Percentiles rank a stretch among this genome's conserved stretches.
These are phyloP conservation scores for Microtus oregoni DNA, from an alignment of 2,113 vertebrate genomes.

Conservation along the genomic window DNA sequence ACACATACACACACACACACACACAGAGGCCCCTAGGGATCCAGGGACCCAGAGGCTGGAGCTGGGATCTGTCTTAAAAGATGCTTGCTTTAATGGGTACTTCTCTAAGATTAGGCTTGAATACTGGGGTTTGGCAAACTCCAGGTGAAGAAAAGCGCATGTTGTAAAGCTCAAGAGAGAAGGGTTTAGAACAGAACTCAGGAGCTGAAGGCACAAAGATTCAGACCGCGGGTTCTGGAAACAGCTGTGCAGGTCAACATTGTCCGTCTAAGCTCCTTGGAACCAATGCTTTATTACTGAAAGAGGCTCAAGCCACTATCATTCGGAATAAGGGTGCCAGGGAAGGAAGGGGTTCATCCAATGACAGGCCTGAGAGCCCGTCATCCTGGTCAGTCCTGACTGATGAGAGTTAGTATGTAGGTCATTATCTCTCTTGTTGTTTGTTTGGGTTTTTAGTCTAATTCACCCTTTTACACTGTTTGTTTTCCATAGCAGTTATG, in stretches of 20 bases:
- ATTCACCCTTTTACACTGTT: constrained; percentile 25
- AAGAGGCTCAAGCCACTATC: background rate
- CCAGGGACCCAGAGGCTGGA: background rate
- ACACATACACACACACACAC: background rate
- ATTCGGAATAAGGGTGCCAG: background rate
- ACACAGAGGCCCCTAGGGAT: background rate
- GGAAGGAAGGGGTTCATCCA: background rate
- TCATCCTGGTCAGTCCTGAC: constrained; percentile 15
- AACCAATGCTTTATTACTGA: background rate
- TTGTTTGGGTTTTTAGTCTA: background rate
- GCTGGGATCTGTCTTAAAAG: background rate
- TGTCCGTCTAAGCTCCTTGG: background rate
- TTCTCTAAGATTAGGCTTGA: constrained; percentile 19
- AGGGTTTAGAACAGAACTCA: background rate
- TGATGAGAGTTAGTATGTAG: background rate
- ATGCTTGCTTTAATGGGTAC: background rate
- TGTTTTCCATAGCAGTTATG: background rate
- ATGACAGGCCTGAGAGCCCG: constrained; percentile 22
- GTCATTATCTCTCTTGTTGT: background rate
- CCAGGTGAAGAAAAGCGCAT: constrained; percentile 12
- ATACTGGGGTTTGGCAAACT: constrained; percentile 39
- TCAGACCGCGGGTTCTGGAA: background rate
- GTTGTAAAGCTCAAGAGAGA: background rate
- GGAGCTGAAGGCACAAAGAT: background rate
- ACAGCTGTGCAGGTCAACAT: background rate